Base-by-base conservation (phyloP, 2,888 invertebrate species). In the Lamellibrachia satsuma region DNA sequence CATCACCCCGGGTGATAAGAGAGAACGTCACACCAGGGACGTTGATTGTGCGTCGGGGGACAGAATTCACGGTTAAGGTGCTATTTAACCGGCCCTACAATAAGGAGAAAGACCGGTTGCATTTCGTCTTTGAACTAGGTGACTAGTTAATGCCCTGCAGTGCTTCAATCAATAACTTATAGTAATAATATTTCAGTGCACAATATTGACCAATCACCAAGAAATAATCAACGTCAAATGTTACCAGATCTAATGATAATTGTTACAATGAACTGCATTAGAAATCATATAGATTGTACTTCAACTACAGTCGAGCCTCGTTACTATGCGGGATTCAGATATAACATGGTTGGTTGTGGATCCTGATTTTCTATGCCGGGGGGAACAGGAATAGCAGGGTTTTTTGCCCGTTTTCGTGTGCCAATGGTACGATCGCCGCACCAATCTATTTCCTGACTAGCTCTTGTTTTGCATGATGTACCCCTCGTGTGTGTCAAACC, bases 41-140 rank as follows among this genome's bases (percentile, higher is more conserved):
- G 55, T 90, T 92, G 52, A 90, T 92, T 2, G 92, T 92, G 52
- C 90, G 92, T 27, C 90, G 92, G 1, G 90, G 92, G 52, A n/a
- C 90, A n/a, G 90, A 90, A 52, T 92, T 92, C 92, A 52, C 52
- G 4, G n/a, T 92, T 11, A 39, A 52, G 90, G 15, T 92, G 52
- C 15, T n/a, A 90, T 90, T 92, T 27, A 55, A 90, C 92, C 90
- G 92, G 52, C 11, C 15, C 8, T 90, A 52, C 92, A 27, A 55
- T 90, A 39, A 39, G 39, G 52, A 90, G 2, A 39, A 22, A 11
- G 92, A 92, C 90, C 75, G 22, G 75, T 75, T 75, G 75, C 11
- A 75, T 75, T 75, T 75, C 22, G 75, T 75, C 75, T 75, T 75
- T 75, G 75, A 75, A 75, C 75, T 75, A 75, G 75, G 75, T 75